Evolutionary conservation across 1,140 invertebrate species (phyloP).

Genomic region (Melipona quadrifasciata): DNA sequence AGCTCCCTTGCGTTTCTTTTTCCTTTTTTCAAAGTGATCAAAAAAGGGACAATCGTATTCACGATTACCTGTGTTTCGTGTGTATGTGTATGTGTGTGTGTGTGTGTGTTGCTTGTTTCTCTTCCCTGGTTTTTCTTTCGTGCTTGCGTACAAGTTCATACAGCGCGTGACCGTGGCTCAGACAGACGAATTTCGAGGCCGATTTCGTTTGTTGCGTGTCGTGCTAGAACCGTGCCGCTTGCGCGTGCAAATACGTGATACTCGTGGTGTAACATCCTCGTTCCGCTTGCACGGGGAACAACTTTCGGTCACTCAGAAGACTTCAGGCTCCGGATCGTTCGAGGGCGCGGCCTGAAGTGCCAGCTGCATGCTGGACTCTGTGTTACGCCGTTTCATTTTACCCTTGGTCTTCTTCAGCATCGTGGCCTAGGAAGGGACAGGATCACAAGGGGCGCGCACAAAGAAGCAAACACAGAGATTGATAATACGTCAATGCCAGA

Average conservation of each 20-base stretch:
- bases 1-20: not conserved
- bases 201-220: slow-evolving; percentile 51
- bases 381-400: slow-evolving; percentile 97
- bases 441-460: slow-evolving; percentile 78
- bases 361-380: slow-evolving; percentile 91
- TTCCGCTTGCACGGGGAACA: slow-evolving; percentile 35
- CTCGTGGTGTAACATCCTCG: slow-evolving; percentile 17
- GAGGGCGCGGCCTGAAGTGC: slow-evolving; percentile 82
- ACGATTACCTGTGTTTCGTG: not conserved
- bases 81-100: not conserved
- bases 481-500: slow-evolving; percentile 50
- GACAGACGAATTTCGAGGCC: slow-evolving; percentile 61
- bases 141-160: slow-evolving; percentile 66
- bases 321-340: slow-evolving; percentile 74
- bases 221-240: slow-evolving; percentile 29
- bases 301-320: slow-evolving; percentile 60
- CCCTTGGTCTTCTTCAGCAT: slow-evolving; percentile 96
- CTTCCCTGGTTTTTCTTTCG: not conserved
- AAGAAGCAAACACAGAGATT: slow-evolving; percentile 66
- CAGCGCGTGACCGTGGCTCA: slow-evolving; percentile 27
- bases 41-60: not conserved
- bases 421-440: slow-evolving; percentile 87
- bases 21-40: not conserved
- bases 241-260: slow-evolving; percentile 25
- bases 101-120: not conserved